phyloP scores from a whole-genome alignment of 2,113 vertebrate species.

The Mus pahari region DNA sequence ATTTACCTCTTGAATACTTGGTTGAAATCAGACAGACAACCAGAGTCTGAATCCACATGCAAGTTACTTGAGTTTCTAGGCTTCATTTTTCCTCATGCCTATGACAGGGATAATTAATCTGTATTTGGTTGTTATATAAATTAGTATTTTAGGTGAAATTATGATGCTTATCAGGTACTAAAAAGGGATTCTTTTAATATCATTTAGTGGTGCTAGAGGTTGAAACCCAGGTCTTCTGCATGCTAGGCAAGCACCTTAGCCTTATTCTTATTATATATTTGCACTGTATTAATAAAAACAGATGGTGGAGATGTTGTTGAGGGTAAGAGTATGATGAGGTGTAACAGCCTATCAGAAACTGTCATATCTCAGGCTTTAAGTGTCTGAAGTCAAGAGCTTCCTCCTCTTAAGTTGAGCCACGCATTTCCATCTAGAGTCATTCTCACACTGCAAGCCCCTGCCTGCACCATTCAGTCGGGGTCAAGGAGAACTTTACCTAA shows the following conservation, averaged over 20 bases:
- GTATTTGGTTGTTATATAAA: not conserved
- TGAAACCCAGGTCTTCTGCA: too few relatives aligned
- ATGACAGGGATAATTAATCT: not conserved
- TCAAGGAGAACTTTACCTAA: conserved; percentile 70
- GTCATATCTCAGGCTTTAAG: not conserved
- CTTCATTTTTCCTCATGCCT: not conserved
- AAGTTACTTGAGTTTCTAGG: conserved; percentile 7
- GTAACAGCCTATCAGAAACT: conserved; percentile 20
- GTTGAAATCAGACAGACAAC: not conserved
- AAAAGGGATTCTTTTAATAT: not conserved
- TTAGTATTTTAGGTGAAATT: not conserved
- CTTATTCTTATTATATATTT: conserved; percentile 25
- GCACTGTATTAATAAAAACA: not conserved
- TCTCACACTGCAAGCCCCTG: conserved; percentile 58
- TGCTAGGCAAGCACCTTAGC: not conserved
- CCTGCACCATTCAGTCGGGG: conserved; percentile 26
- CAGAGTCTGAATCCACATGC: conserved; percentile 17
- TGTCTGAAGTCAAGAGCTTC: conserved; percentile 54
- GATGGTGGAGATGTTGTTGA: not conserved
- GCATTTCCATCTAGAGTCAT: conserved; percentile 59
- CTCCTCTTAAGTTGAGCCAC: conserved; percentile 23
- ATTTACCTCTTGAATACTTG: not conserved
- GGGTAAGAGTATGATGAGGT: not conserved
- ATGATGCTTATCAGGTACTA: not conserved
- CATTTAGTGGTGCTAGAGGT: not conserved